These are phyloP conservation scores for Enoplosus armatus DNA, from an alignment of 2,797 vertebrate species.

Conservation along the genomic window DNA sequence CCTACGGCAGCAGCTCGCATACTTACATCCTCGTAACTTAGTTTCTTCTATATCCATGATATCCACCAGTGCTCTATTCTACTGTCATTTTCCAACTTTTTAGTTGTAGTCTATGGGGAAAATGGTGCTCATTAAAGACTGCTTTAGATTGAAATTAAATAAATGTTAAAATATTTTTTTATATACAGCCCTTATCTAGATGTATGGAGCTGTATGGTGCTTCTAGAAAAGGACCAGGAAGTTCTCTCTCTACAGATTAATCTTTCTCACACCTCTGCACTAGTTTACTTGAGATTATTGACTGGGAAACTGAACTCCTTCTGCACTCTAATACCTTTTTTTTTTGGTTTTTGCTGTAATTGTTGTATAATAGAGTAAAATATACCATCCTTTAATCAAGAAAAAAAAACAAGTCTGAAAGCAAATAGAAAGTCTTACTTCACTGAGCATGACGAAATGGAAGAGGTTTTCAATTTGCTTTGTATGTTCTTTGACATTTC, in stretches of 20 bases:
- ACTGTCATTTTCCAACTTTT: no score
- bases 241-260: background rate
- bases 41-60: no score
- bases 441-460: constrained; percentile 76
- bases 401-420: constrained; percentile 53
- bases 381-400: constrained; percentile 53
- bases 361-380: constrained; percentile 57
- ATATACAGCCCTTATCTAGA: background rate
- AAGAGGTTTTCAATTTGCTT: constrained; percentile 76
- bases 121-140: no score
- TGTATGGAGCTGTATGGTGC: no score
- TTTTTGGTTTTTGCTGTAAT: constrained; percentile 43
- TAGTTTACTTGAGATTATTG: constrained; percentile 34
- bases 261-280: background rate
- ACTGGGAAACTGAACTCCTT: constrained; percentile 28
- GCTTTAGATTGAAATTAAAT: no score
- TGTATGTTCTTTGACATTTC: constrained; percentile 81
- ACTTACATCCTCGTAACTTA: background rate
- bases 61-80: no score
- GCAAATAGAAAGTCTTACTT: constrained; percentile 75
- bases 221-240: background rate
- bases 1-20: background rate
- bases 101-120: no score
- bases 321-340: constrained; percentile 31
- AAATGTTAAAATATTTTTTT: no score